phyloP scores from a whole-genome alignment of 2,113 vertebrate species.

The Chamaea fasciata region DNA sequence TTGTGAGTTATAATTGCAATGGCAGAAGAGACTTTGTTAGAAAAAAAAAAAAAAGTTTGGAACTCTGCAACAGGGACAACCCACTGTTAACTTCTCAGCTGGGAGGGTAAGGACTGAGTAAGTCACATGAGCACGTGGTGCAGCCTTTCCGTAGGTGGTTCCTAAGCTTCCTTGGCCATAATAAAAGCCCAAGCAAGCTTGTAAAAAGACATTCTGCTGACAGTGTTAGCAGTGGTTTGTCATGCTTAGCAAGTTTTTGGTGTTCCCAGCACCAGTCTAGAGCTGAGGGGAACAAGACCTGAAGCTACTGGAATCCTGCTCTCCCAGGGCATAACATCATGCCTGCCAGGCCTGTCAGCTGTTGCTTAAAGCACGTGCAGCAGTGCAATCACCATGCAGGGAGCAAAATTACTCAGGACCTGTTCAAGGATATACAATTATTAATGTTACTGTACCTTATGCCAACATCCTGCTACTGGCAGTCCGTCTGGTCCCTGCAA shows the following conservation, averaged over 20 bases:
- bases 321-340: rapidly evolving
- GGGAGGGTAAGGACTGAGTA: neutral
- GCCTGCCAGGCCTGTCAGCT: neutral
- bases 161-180: neutral
- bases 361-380: neutral
- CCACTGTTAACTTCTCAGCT: neutral
- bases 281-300: neutral
- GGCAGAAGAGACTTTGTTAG: neutral
- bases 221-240: neutral
- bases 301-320: neutral
- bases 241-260: neutral
- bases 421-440: neutral
- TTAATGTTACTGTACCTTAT: constrained; percentile 79
- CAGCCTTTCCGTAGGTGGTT: neutral
- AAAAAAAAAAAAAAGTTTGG: neutral
- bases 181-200: neutral
- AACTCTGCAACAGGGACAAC: neutral
- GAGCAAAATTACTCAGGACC: neutral
- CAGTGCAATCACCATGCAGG: neutral
- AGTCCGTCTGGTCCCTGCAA: constrained; percentile 89
- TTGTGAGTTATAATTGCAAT: neutral
- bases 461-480: constrained; percentile 95
- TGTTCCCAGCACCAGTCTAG: neutral
- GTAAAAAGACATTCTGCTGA: neutral
- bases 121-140: rapidly evolving